Conservation (phyloP, 2,888 invertebrate species). For the Leucophenga maculata region DNA sequence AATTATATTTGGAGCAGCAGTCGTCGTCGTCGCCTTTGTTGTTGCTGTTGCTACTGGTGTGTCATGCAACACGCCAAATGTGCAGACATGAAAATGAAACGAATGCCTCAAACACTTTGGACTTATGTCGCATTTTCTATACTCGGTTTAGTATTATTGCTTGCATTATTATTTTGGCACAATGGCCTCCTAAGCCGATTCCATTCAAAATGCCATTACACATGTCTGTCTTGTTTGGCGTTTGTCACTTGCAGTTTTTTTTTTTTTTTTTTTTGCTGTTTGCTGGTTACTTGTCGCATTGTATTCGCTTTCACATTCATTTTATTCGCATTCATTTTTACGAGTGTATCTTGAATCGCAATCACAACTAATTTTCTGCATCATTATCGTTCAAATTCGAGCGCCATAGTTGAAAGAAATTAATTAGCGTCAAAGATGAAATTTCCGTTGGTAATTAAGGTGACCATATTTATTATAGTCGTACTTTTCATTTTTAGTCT, state of each 20-base stretch:
- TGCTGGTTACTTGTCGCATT: not conserved
- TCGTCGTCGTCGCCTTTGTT: not conserved
- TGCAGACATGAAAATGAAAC: not conserved
- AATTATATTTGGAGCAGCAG: conserved; percentile 18
- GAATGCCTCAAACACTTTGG: conserved; percentile 15
- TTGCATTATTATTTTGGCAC: conserved; percentile 12
- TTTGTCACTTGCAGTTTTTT: not conserved
- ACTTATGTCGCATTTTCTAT: conserved; percentile 15
- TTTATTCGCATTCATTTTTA: not conserved
- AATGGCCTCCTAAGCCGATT: conserved; percentile 25
- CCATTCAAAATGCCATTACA: not conserved
- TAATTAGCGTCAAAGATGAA: too few species aligned
- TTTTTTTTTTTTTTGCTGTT: not conserved
- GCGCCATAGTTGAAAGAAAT: too few species aligned
- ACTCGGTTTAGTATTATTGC: not conserved
- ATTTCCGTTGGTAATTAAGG: too few species aligned
- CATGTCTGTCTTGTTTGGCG: not conserved
- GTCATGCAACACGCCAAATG: conserved; percentile 24
- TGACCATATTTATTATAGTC: too few species aligned
- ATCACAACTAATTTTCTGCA: not conserved
- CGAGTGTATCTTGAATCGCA: not conserved
- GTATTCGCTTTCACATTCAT: not conserved
- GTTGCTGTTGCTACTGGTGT: too few species aligned
- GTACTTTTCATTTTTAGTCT: too few species aligned
- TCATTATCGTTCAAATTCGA: not conserved